phyloP scores from a whole-genome alignment of 35 echinoderm and acorn worm species.

The Chiridota heheva region DNA sequence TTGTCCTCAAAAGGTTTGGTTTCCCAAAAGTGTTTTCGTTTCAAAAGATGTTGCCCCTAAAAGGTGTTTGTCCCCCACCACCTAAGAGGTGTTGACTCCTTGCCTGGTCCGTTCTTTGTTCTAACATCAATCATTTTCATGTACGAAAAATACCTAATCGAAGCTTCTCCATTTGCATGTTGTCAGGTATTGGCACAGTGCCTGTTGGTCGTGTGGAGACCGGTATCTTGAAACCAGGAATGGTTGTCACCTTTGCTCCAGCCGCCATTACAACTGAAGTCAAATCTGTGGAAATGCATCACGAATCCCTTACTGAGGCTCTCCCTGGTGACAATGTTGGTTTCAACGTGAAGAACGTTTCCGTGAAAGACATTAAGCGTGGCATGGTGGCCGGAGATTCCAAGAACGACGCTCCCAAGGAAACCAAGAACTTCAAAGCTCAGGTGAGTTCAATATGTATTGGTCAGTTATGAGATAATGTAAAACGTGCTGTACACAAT shows the following conservation, averaged over 20 bases:
- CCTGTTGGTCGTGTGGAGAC: slow-evolving; percentile 98
- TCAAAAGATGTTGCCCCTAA: too few species aligned
- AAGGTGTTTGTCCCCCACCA: too few species aligned
- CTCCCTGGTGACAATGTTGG: slow-evolving; percentile 94
- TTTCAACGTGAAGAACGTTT: slow-evolving; percentile 97
- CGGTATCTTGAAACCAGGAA: slow-evolving; percentile 77
- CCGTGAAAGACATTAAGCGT: slow-evolving; percentile 89
- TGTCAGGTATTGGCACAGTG: slow-evolving; percentile 95
- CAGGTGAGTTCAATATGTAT: too few species aligned
- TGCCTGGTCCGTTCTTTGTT: too few species aligned
- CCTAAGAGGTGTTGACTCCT: too few species aligned
- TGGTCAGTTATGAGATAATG: too few species aligned
- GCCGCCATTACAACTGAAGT: slow-evolving; percentile 81
- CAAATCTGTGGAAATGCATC: slow-evolving; percentile 99
- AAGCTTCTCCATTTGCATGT: too few species aligned
- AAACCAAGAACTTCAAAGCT: slow-evolving; percentile 65
- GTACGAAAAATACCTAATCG: too few species aligned
- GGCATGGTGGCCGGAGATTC: slow-evolving; percentile 85
- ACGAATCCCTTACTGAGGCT: slow-evolving; percentile 76
- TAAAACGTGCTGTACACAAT: too few species aligned
- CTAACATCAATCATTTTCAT: too few species aligned
- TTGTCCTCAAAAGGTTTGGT: too few species aligned
- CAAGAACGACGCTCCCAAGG: slow-evolving; percentile 82
- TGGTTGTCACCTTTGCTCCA: slow-evolving; percentile 76
- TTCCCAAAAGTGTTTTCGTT: too few species aligned